These are phyloP conservation scores for Resseliella maxima DNA, from an alignment of 2,888 invertebrate genomes.

Conservation along the genomic window DNA sequence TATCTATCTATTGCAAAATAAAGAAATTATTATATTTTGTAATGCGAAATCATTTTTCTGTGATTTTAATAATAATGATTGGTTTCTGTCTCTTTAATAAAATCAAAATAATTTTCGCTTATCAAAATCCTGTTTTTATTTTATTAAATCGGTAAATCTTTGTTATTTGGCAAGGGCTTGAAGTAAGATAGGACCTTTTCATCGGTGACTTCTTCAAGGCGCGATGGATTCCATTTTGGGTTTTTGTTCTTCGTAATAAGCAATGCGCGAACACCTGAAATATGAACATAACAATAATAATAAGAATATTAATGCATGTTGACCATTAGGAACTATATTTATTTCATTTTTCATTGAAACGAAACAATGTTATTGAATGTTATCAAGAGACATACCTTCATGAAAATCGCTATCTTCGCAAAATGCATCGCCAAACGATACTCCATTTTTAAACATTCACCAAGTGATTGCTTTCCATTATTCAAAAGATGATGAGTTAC, in stretches of 20 bases:
- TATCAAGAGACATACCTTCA: constrained; percentile 78
- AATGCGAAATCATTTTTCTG: no score
- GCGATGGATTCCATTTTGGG: constrained; percentile 89
- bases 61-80: no score
- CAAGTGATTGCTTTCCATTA: constrained; percentile 78
- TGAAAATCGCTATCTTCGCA: constrained; percentile 82
- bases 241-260: constrained; percentile 94
- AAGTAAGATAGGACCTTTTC: constrained; percentile 83
- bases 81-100: no score
- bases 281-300: neutral
- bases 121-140: neutral
- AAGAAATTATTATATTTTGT: no score
- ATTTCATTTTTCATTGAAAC: no score
- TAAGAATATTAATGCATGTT: no score
- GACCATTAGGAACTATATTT: neutral
- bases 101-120: no score
- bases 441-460: constrained; percentile 91
- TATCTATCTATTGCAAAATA: no score
- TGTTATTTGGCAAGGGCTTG: constrained; percentile 74
- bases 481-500: constrained; percentile 83
- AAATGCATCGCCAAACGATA: constrained; percentile 79
- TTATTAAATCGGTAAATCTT: constrained; percentile 70
- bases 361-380: no score
- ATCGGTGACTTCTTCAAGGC: constrained; percentile 80
- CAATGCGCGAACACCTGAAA: constrained; percentile 84